phyloP scores from a whole-genome alignment of 2,113 vertebrate species.

The Suricata suricatta region DNA sequence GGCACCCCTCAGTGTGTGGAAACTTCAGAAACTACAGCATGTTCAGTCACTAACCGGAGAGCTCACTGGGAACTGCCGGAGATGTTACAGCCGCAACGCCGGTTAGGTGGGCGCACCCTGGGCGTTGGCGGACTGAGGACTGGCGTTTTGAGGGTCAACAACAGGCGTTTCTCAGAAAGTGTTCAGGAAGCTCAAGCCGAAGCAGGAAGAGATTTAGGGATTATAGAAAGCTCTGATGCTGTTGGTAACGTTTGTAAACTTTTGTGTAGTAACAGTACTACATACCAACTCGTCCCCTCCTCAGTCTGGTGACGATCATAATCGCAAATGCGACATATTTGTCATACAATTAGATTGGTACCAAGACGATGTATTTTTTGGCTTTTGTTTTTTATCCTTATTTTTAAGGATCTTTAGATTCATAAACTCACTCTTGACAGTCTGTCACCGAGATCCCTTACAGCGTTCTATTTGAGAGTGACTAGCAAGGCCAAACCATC shows the following conservation, averaged over 20 bases:
- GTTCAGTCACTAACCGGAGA: background rate
- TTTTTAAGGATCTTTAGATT: slow-evolving; percentile 62
- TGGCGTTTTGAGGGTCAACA: background rate
- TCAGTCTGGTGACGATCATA: background rate
- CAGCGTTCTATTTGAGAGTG: slow-evolving; percentile 19
- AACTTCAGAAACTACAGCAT: background rate
- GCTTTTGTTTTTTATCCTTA: slow-evolving; percentile 34
- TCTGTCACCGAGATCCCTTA: slow-evolving; percentile 50
- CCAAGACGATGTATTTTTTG: slow-evolving; percentile 47
- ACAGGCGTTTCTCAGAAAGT: background rate
- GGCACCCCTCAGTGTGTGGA: background rate
- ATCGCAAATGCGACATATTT: slow-evolving; percentile 2
- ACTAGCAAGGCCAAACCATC: slow-evolving; percentile 54
- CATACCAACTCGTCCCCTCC: background rate
- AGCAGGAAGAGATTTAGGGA: background rate
- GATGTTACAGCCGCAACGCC: background rate
- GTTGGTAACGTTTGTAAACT: background rate
- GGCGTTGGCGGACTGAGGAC: background rate
- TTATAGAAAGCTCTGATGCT: background rate
- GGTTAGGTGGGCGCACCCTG: background rate
- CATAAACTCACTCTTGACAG: slow-evolving; percentile 6
- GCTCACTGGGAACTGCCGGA: background rate
- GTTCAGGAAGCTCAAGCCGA: background rate
- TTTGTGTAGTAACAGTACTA: background rate
- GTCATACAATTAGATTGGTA: background rate